Evolutionary conservation across 2,888 invertebrate species (phyloP).

Genomic region (Drosophila borborema): DNA sequence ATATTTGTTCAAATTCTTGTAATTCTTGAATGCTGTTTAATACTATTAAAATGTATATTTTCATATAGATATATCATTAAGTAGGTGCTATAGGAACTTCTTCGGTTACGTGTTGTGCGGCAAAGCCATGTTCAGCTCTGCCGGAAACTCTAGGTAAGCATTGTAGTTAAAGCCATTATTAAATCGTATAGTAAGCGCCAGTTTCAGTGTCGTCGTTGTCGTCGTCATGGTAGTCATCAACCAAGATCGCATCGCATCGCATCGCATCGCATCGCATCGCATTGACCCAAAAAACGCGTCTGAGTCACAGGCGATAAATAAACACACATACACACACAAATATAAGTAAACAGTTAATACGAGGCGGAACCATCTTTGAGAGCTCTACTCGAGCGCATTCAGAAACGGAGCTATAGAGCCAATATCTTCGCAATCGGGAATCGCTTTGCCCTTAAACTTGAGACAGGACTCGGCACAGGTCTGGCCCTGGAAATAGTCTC

Average conservation of each 20-base stretch:
- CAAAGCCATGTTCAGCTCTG: constrained; percentile 6
- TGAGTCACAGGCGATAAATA: constrained; percentile 59
- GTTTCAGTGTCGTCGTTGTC: constrained; percentile 47
- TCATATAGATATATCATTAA: constrained; percentile 2
- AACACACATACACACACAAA: constrained; percentile 21
- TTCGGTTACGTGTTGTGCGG: constrained; percentile 46
- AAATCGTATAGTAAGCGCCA: constrained; percentile 38
- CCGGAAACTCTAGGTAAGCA: constrained; percentile 21
- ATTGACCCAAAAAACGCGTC: constrained; percentile 69
- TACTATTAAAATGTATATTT: background rate
- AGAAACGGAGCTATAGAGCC: constrained; percentile 92
- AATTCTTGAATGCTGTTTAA: constrained; percentile 33
- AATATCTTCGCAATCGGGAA: constrained; percentile 94
- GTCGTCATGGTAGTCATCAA: constrained; percentile 42
- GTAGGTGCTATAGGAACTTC: constrained; percentile 60
- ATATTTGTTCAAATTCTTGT: constrained; percentile 18
- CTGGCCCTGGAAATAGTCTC: constrained; percentile 93
- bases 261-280: constrained; percentile 43
- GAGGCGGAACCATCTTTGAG: constrained; percentile 7
- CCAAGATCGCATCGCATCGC: constrained; percentile 42
- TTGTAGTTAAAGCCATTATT: constrained; percentile 34
- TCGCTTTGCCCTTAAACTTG: constrained; percentile 92
- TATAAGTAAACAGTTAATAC: constrained; percentile 21
- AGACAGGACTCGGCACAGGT: constrained; percentile 94
- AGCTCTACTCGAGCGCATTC: constrained; percentile 86